phyloP scores from a whole-genome alignment of 2,797 vertebrate genomes.

The Propithecus deckenii region DNA sequence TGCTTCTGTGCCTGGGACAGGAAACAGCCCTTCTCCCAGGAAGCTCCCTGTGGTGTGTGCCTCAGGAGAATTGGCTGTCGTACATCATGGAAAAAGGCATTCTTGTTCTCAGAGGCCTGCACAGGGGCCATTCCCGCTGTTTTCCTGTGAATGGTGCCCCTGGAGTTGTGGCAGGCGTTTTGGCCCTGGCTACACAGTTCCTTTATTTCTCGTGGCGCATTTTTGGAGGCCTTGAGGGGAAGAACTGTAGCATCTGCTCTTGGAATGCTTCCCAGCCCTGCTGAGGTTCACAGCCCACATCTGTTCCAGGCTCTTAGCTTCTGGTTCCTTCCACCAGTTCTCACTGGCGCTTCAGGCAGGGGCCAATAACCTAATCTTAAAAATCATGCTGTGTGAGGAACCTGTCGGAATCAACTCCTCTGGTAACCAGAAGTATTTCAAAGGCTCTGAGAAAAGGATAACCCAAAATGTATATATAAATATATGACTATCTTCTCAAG shows the following conservation, averaged over 20 bases:
- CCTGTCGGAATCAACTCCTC: not conserved
- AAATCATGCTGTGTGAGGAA: not conserved
- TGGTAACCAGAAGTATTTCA: not conserved
- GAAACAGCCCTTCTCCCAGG: not conserved
- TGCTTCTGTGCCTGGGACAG: not conserved
- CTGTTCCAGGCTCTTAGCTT: not conserved
- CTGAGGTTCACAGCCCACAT: not conserved
- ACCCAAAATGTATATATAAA: not conserved
- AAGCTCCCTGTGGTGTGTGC: not conserved
- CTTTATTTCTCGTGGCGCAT: not conserved
- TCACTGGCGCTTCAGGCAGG: not conserved
- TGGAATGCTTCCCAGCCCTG: not conserved
- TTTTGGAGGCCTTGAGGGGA: not conserved
- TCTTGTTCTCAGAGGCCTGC: not conserved
- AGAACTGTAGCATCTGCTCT: not conserved
- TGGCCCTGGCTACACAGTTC: not conserved
- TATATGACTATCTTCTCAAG: not conserved
- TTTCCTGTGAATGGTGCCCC: not conserved
- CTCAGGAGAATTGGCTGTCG: not conserved
- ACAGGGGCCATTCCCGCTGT: too few species aligned
- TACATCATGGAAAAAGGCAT: not conserved
- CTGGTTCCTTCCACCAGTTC: not conserved
- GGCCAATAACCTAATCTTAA: not conserved
- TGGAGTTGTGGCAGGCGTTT: not conserved
- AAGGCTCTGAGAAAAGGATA: not conserved